Base-by-base conservation (phyloP, 1,140 invertebrate species). In the Plutomurus gul region DNA sequence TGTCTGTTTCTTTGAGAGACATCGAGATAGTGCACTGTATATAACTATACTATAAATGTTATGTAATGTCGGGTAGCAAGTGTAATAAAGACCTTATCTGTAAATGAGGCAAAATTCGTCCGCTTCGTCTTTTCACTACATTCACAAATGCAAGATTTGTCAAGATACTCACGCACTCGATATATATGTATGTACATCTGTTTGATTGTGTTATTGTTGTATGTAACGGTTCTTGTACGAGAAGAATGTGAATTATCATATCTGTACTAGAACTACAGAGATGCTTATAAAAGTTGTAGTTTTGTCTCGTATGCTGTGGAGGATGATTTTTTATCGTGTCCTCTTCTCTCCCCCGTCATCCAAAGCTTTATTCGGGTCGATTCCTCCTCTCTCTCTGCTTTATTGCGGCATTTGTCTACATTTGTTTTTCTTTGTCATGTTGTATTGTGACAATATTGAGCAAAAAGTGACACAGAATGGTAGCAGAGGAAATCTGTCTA, bases 351-450 rank as follows among this genome's bases (percentile, higher is more conserved):
- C n/a, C 36, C 16, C 36, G 56, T 65, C 56, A 25, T 65, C 56
- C 27, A 65, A 60, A 65, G 56, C 56, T 65, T 65, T 65, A 65
- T 65, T 36, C 36, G 56, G 56, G 56, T 65, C 56, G 56, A 65
- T 65, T 65, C 36, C 56, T 65, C 18, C 5, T 65, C 56, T 65
- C 27, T 33, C 5, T 65, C 56, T 65, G 56, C 56, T 65, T 65
- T 65, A 65, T 65, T 65, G 56, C 56, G 56, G 56, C 56, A 65
- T 65, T 65, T 65, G 36, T 65, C 56, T 65, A 30, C 36, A 65
- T 65, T 30, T 65, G 56, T 65, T 25, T 27, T n/a, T n/a, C 13
- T 65, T 65, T 33, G 56, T 65, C 16, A 51, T 51, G 56, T 65
- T 16, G 11, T 65, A 30, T 65, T 65, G 56, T 65, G 27, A 56